Percentiles rank a stretch among this genome's conserved stretches.
phyloP scores from a whole-genome alignment of 2,797 vertebrate genomes.

The Sebastolobus alascanus region DNA sequence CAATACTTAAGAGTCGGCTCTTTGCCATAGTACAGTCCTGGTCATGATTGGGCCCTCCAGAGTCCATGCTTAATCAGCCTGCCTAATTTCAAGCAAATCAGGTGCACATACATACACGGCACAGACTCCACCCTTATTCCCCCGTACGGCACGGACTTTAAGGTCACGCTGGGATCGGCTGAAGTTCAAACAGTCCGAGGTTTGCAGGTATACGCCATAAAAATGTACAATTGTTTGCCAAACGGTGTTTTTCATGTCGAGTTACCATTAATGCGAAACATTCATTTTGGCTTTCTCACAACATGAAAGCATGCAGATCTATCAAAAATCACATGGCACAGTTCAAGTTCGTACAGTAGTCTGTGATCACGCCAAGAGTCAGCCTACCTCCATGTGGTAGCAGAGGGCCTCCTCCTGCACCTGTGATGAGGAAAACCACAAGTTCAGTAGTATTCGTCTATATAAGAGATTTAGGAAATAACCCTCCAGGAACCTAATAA shows the following conservation, averaged over 20 bases:
- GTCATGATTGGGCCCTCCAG: conserved; percentile 51
- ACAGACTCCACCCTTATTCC: background rate
- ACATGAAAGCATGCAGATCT: conserved; percentile 48
- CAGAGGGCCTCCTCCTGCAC: conserved; percentile 73
- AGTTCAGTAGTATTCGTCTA: conserved; percentile 2
- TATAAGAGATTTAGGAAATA: background rate
- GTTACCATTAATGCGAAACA: conserved; percentile 63
- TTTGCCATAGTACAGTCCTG: conserved; percentile 48
- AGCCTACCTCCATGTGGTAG: conserved; percentile 71
- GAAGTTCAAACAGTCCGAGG: conserved; percentile 46
- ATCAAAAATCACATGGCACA: conserved; percentile 29
- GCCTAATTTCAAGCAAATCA: conserved; percentile 63
- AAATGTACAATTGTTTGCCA: conserved; percentile 62
- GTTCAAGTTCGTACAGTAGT: conserved; percentile 32
- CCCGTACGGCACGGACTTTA: conserved; percentile 4
- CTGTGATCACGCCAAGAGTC: conserved; percentile 28
- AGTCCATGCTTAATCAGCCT: conserved; percentile 63
- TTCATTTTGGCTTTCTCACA: conserved; percentile 58
- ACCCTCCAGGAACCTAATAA: background rate
- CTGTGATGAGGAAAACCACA: conserved; percentile 51
- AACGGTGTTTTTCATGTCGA: conserved; percentile 57
- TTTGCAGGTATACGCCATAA: conserved; percentile 51
- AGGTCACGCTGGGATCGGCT: conserved; percentile 40
- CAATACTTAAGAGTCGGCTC: conserved; percentile 60
- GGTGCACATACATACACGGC: conserved; percentile 10